These are phyloP conservation scores for Scaptomyza parva DNA, from an alignment of 2,888 invertebrate genomes.

Conservation along the genomic window DNA sequence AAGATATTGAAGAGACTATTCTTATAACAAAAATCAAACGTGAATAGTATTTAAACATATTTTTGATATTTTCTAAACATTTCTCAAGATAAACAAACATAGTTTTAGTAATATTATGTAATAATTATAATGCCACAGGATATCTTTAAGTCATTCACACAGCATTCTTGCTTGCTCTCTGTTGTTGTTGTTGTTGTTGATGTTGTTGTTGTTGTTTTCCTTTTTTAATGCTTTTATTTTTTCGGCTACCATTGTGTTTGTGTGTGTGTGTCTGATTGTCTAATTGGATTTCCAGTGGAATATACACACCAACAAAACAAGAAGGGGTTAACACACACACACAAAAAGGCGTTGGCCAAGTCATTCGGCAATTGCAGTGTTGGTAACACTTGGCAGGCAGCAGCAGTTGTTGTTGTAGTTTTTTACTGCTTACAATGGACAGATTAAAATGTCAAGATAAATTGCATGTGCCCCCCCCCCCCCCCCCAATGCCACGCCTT, in stretches of 20 bases:
- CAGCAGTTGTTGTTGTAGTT: constrained; percentile 29
- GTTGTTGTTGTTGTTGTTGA: constrained; percentile 14
- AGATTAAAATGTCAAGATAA: constrained; percentile 76
- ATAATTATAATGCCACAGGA: background rate
- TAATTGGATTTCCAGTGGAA: constrained; percentile 66
- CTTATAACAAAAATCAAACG: background rate
- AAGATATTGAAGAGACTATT: background rate
- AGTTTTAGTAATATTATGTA: background rate
- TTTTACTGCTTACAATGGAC: constrained; percentile 33
- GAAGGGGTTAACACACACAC: constrained; percentile 45
- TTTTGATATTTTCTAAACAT: background rate
- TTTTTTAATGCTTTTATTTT: constrained; percentile 20
- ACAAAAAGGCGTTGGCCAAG: constrained; percentile 47
- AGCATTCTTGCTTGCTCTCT: background rate
- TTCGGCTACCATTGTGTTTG: constrained; percentile 59
- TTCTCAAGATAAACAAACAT: background rate
- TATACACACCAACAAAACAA: too few relatives aligned
- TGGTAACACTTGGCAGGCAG: constrained; percentile 32
- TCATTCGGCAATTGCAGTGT: constrained; percentile 21
- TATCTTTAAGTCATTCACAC: background rate
- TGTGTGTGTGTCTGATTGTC: constrained; percentile 69
- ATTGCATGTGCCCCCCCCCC: constrained; percentile 36
- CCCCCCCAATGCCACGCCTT: constrained; percentile 48
- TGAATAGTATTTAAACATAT: background rate
- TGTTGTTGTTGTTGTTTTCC: constrained; percentile 13